phyloP scores from a whole-genome alignment of 2,113 vertebrate genomes.

The Paracanthobrama guichenoti region DNA sequence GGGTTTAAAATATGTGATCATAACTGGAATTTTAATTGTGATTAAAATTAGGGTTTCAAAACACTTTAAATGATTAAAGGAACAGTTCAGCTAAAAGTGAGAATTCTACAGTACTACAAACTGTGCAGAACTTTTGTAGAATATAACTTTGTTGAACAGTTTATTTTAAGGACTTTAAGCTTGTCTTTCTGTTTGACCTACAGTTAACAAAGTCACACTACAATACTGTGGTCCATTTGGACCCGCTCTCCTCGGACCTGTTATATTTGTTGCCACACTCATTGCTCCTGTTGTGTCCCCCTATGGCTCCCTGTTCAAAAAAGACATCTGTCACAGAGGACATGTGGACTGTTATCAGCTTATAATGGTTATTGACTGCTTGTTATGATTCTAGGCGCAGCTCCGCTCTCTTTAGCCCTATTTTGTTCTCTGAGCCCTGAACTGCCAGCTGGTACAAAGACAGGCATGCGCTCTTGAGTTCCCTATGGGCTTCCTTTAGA shows the following conservation, averaged over 20 bases:
- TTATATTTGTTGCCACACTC: slow-evolving; percentile 11
- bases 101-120: no score
- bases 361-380: slow-evolving; percentile 44
- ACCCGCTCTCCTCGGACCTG: background rate
- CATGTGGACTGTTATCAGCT: slow-evolving; percentile 27
- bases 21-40: background rate
- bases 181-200: slow-evolving; percentile 13
- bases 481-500: slow-evolving; percentile 34
- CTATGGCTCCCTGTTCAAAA: background rate
- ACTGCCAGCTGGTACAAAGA: slow-evolving; percentile 25
- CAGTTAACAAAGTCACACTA: slow-evolving; percentile 10
- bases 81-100: background rate
- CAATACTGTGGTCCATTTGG: background rate
- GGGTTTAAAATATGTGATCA: no score
- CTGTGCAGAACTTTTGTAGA: background rate
- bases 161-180: background rate
- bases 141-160: background rate
- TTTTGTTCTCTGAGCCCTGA: slow-evolving; percentile 45
- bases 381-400: slow-evolving; percentile 23
- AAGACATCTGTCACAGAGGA: slow-evolving; percentile 31
- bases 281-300: slow-evolving; percentile 10
- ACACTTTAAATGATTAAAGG: background rate
- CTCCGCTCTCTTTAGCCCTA: slow-evolving; percentile 20
- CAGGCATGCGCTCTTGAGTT: slow-evolving; percentile 11
- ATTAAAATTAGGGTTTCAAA: background rate